A percentile compares a stretch with the other conserved stretches of the same genome.
Evolutionary conservation across 2,797 vertebrate genomes (phyloP).

Genomic region (Australoheros facetus): DNA sequence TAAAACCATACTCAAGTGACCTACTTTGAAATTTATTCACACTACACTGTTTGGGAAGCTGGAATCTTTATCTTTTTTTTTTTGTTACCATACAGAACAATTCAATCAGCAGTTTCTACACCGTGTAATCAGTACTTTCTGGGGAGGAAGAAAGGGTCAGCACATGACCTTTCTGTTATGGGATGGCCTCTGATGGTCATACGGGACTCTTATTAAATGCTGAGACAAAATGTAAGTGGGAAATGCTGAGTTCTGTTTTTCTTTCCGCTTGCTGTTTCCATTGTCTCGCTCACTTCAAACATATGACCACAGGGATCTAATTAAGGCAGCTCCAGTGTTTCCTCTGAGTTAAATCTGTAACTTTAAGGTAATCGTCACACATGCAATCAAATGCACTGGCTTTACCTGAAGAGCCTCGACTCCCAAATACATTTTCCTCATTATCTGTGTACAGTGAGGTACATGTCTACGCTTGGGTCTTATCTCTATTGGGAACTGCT

Average conservation of each 20-base stretch:
- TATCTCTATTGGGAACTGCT: not conserved
- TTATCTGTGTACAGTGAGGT: not conserved
- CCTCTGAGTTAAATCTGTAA: conserved; percentile 29
- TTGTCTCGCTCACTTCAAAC: conserved; percentile 39
- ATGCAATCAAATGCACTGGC: conserved; percentile 23
- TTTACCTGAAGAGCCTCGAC: conserved; percentile 14
- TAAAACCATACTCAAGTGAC: conserved; percentile 26
- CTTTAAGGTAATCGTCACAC: conserved; percentile 47
- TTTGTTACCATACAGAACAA: conserved; percentile 15
- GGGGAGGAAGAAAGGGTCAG: conserved; percentile 17
- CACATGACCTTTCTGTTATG: conserved; percentile 40
- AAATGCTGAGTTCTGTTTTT: conserved; percentile 43
- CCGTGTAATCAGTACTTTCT: conserved; percentile 50
- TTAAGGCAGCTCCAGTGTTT: conserved; percentile 40
- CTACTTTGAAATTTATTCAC: conserved; percentile 33
- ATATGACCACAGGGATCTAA: conserved; percentile 54
- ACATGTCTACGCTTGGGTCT: not conserved
- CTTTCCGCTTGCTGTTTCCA: conserved; percentile 9
- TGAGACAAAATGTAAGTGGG: conserved; percentile 38
- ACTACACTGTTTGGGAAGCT: not conserved
- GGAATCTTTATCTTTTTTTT: not conserved
- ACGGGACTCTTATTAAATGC: conserved; percentile 47
- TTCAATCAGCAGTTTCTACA: conserved; percentile 44
- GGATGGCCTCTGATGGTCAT: conserved; percentile 34
- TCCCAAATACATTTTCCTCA: conserved; percentile 4